Base-by-base conservation (phyloP, 1,140 invertebrate genomes). In the Drosophila tsacasi region DNA sequence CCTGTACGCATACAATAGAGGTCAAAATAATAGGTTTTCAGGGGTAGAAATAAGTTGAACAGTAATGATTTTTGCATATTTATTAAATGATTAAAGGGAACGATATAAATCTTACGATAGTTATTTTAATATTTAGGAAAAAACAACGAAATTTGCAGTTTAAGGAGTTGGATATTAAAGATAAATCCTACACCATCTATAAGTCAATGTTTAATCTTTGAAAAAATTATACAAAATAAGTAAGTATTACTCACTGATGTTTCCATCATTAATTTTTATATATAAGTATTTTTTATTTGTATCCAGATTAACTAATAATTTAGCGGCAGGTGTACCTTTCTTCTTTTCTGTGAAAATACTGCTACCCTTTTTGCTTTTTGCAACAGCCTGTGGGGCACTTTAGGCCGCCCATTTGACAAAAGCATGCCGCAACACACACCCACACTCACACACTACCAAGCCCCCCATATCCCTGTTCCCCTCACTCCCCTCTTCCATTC, bases 331-430 rank as follows among this genome's bases (percentile, higher is more conserved):
- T 47, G 67, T 67, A 37, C 8, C 9, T 10, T 15, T 40, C 23
- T 25, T 30, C 3, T 17, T 39, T 37, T 39, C 52, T 17, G 23
- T 19, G 15, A 15, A 30, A 44, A 39, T 27, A 9, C 27, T 57
- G 50, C 32, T 52, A 42, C 52, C 62, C 49, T 63, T 61, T 62
- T 62, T 58, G 46, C 57, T 61, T 54, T 42, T 65, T 55, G 76
- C 79, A 87, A 87, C 83, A 87, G 80, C 76, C 79, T 68, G 80
- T 82, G 62, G 83, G 76, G 79, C 83, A 87, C 84, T 80, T 89
- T 87, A 71, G 84, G 80, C 84, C 84, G 69, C 84, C 84, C 84
- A 80, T 89, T 83, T 89, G 69, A 85, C 82, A 85, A 85, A 81
- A 75, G 82, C 82, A 71, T 82, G 75, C 79, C 80, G 60, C 79